Base-by-base conservation (phyloP, 2,113 vertebrate genomes). In the Misgurnus anguillicaudatus region DNA sequence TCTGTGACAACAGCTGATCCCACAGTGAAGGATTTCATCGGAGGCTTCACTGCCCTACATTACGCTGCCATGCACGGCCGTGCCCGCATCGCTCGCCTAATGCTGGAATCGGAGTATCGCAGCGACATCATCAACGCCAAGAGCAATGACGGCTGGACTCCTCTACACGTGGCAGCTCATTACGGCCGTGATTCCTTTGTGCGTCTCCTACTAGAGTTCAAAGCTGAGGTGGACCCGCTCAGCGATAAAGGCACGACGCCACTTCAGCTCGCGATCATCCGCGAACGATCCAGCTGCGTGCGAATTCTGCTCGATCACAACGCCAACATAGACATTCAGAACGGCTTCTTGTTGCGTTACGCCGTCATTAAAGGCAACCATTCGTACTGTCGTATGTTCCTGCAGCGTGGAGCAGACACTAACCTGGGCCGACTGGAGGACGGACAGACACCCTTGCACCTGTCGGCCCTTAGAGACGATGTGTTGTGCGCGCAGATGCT, bases 291-390 rank as follows among this genome's bases (percentile, higher is more conserved):
- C 24, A 98, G 96, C 91, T 99, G 98, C 10, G 98, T 99, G 75
- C 95, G 95, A 78, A 98, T 99, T 88, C 96, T 99, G 21, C 93
- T 99, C 88, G 98, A 99, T 91, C 95, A 97, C 91, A 94, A 92
- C 36, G 98, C 98, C 92, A 97, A 99, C 90, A 99, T 99, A 67
- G 96, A 99, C 92, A 98, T 99, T 86, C 97, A 99, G 57, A 98
- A 99, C 2, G 98, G 97, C 78, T 98, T 99, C 91, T 92, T 99
- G 88, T 85, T 99, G 83, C 96, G 97, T 10, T 99, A 98, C 0
- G 97, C 98, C 19, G 97, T 99, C 89, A 98, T 99, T 88, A 98
- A 98, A 90, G 98, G 97, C 89, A 99, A 99, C 87, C 97, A 99
- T 90, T 94, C 96, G 0, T 98, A 99, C 84, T 99, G 98, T 92